These are phyloP conservation scores for Neotoxoptera formosana DNA, from an alignment of 1,140 invertebrate species.

Conservation along the genomic window DNA sequence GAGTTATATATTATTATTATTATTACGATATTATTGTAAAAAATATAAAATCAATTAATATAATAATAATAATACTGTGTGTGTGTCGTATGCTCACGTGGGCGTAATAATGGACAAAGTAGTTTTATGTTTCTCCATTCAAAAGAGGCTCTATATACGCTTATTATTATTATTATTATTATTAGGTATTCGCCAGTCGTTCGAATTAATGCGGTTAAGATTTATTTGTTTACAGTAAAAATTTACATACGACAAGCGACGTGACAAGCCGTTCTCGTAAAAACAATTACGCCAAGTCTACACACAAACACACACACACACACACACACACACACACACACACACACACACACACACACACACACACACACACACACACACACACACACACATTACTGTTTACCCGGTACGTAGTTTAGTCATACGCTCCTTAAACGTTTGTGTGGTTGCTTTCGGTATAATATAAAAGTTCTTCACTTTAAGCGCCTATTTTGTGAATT, in stretches of 20 bases:
- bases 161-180: too few species aligned
- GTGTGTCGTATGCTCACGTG: not conserved
- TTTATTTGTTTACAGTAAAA: not conserved
- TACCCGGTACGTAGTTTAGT: not conserved
- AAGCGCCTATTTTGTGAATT: not conserved
- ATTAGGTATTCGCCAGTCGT: not conserved
- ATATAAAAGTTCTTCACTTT: not conserved
- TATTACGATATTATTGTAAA: not conserved
- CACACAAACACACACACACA: not conserved
- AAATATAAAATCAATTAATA: conserved; percentile 2
- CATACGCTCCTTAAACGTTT: not conserved
- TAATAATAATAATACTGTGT: not conserved
- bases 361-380: not conserved
- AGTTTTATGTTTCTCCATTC: not conserved
- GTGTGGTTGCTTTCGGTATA: not conserved
- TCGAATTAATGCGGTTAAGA: not conserved
- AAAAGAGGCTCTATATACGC: not conserved
- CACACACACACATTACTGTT: not conserved
- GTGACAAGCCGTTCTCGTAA: not conserved
- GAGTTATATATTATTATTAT: conserved; percentile 13
- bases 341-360: not conserved
- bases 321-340: not conserved
- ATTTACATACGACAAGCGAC: not conserved
- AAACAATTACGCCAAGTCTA: not conserved
- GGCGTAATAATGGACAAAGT: not conserved